phyloP scores from a whole-genome alignment of 2,797 vertebrate genomes.

The Peromyscus nudipes region DNA sequence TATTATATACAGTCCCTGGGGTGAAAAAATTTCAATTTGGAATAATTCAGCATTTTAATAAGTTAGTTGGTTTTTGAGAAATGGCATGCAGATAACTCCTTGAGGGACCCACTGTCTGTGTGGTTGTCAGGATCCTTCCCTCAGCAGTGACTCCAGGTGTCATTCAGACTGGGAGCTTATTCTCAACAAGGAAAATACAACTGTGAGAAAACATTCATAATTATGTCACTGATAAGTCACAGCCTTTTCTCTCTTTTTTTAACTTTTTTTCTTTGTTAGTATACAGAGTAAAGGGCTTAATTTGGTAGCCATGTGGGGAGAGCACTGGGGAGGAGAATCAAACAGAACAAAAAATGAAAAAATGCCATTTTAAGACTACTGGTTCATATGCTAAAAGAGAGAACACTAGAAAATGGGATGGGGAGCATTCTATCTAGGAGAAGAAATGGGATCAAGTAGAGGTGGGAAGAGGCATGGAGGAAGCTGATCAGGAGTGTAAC shows the following conservation, averaged over 20 bases:
- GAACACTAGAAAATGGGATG: neutral
- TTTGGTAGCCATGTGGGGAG: neutral
- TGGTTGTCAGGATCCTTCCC: neutral
- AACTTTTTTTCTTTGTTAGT: neutral
- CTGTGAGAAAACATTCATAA: neutral
- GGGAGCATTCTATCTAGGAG: neutral
- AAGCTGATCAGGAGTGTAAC: neutral
- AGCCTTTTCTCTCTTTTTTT: neutral
- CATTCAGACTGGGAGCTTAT: neutral
- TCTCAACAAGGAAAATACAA: neutral
- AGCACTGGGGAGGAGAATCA: neutral
- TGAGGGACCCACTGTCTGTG: neutral
- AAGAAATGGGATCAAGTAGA: neutral
- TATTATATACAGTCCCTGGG: neutral
- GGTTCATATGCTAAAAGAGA: neutral
- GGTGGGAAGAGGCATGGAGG: too few species aligned
- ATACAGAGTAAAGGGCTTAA: neutral
- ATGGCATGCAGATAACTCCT: neutral
- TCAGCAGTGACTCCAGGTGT: neutral
- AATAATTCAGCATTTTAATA: neutral
- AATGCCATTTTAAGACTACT: neutral
- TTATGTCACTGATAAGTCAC: too few species aligned
- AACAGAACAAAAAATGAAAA: neutral
- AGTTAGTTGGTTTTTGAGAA: conserved; percentile 38
- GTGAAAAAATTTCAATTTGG: neutral